phyloP scores from a whole-genome alignment of 2,113 vertebrate genomes.

The Mustela nigripes region DNA sequence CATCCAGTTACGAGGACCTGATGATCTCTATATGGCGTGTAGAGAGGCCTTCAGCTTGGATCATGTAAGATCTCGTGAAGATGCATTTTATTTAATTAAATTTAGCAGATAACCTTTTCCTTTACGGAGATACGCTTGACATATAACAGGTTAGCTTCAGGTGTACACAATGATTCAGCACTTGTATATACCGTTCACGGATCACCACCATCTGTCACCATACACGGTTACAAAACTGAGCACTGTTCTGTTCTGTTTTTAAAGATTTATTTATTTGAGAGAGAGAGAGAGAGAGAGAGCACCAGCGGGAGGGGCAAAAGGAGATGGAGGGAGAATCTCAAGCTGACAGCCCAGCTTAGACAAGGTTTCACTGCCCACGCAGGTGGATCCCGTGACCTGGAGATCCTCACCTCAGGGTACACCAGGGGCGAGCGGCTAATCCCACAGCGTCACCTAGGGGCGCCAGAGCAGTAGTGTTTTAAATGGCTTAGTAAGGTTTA shows the following conservation, averaged over 20 bases:
- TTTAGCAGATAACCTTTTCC: not conserved
- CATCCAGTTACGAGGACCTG: not conserved
- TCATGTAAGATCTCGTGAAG: not conserved
- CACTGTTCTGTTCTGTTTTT: not conserved
- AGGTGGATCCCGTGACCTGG: not conserved
- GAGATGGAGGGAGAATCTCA: not conserved
- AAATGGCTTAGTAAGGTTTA: not conserved
- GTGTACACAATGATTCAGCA: not conserved
- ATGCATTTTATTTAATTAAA: not conserved
- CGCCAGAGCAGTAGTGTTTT: not conserved
- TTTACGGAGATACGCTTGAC: not conserved
- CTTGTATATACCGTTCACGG: not conserved
- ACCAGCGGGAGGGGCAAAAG: not conserved
- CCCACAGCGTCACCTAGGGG: not conserved
- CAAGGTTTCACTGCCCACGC: rapidly evolving
- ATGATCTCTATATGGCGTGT: not conserved
- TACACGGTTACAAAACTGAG: not conserved
- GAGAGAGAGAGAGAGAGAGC: not conserved
- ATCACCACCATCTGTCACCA: not conserved
- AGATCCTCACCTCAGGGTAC: not conserved
- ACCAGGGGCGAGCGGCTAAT: not conserved
- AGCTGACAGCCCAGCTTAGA: not conserved
- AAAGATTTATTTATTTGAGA: not conserved
- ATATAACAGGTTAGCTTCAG: not conserved
- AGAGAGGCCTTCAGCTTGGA: not conserved